A percentile compares a stretch with the other conserved stretches of the same genome.
These are phyloP conservation scores for Lordiphosa mommai DNA, from an alignment of 1,140 invertebrate species.

Conservation along the genomic window DNA sequence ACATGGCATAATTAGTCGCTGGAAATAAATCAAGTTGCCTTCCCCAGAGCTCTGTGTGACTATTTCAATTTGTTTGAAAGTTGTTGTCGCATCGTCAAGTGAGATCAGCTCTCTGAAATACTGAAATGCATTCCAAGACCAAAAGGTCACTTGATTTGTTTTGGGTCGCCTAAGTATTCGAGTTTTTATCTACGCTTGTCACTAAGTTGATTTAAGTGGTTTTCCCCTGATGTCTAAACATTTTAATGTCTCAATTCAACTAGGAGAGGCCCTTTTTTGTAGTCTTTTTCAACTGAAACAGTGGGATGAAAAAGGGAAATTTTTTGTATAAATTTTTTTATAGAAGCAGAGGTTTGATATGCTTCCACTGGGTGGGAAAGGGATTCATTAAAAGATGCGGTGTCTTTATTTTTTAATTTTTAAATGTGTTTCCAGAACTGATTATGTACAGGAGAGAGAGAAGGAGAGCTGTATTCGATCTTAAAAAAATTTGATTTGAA, in stretches of 20 bases:
- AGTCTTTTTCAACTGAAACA: not conserved
- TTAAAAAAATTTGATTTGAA: no score
- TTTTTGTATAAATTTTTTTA: no score
- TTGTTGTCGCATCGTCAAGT: slow-evolving; percentile 14
- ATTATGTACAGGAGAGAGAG: no score
- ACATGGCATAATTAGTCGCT: slow-evolving; percentile 71
- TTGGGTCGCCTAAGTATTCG: slow-evolving; percentile 21
- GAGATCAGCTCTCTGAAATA: slow-evolving; percentile 4
- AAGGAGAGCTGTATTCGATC: no score
- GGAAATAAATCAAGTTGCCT: slow-evolving; percentile 62
- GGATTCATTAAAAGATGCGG: no score
- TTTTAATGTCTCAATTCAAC: slow-evolving; percentile 66
- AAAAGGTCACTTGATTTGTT: slow-evolving; percentile 56
- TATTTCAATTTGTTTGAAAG: slow-evolving; percentile 27
- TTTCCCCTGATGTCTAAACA: slow-evolving; percentile 29
- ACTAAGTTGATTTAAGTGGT: slow-evolving; percentile 67
- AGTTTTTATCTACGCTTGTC: slow-evolving; percentile 60
- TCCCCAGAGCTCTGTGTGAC: no score
- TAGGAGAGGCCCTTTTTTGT: not conserved
- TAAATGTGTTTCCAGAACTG: no score
- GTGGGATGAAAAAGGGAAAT: slow-evolving; percentile 28
- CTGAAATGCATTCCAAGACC: not conserved
- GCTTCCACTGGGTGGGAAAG: no score
- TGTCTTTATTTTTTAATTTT: no score
- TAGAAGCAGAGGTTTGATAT: no score